phyloP scores from a whole-genome alignment of 2,888 invertebrate genomes.

The Cephus rjabovi region DNA sequence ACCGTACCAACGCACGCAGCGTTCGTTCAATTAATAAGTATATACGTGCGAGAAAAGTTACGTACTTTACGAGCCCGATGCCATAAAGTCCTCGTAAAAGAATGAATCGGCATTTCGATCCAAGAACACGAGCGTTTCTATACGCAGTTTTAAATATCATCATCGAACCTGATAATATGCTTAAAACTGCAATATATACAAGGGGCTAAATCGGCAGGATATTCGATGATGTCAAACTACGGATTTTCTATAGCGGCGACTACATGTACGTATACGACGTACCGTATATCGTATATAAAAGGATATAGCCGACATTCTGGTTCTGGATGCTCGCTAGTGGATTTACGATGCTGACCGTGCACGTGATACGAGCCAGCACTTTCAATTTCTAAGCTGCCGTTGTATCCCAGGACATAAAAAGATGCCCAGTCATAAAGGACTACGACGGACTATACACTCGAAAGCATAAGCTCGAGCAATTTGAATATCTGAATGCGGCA shows the following conservation, averaged over 20 bases:
- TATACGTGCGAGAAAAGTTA: background rate
- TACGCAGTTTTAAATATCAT: background rate
- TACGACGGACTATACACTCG: background rate
- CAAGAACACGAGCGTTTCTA: background rate
- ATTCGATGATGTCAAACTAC: background rate
- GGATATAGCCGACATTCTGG: background rate
- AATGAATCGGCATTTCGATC: background rate
- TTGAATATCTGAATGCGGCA: background rate
- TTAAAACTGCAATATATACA: background rate
- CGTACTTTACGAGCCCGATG: background rate
- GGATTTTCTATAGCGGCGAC: background rate
- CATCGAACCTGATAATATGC: background rate
- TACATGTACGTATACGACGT: background rate
- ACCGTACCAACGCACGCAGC: too few species aligned
- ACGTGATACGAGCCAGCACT: background rate
- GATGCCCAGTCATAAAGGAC: background rate
- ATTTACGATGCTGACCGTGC: background rate
- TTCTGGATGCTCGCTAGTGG: background rate
- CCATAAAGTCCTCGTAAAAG: background rate
- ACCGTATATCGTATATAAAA: background rate
- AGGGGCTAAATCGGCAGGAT: background rate
- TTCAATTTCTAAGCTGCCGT: background rate
- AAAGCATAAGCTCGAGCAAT: background rate
- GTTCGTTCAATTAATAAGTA: background rate
- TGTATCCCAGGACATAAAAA: background rate